phyloP scores from a whole-genome alignment of 2,797 vertebrate species.

The Erethizon dorsatum region DNA sequence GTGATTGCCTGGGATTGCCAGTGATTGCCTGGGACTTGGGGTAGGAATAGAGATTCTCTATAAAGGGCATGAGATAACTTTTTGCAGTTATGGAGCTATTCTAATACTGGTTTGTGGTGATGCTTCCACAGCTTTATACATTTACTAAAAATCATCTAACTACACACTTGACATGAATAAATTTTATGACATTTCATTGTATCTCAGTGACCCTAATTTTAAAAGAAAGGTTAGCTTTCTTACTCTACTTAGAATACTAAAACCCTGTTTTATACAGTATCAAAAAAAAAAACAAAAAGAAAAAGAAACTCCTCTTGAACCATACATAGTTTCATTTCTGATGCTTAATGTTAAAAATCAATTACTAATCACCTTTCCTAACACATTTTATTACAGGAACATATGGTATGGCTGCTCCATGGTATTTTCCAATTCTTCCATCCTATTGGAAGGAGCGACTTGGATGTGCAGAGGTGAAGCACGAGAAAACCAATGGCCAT shows the following conservation, averaged over 20 bases:
- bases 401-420: slow-evolving; percentile 95
- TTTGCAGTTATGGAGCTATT: not conserved
- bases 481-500: slow-evolving; percentile 88
- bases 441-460: slow-evolving; percentile 95
- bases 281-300: not conserved
- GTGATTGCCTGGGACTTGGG: not conserved
- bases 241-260: slow-evolving; percentile 36
- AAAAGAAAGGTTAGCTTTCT: not conserved
- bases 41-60: not conserved
- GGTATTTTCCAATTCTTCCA: slow-evolving; percentile 96
- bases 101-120: not conserved
- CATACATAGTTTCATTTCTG: not conserved
- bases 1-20: not conserved
- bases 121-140: not conserved
- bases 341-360: slow-evolving; percentile 53
- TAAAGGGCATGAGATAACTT: not conserved
- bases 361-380: slow-evolving; percentile 31
- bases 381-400: slow-evolving; percentile 90
- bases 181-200: not conserved
- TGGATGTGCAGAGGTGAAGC: slow-evolving; percentile 87
- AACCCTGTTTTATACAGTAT: not conserved
- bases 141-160: slow-evolving; percentile 40
- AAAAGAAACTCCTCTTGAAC: slow-evolving; percentile 44
- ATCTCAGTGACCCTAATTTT: not conserved
- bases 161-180: not conserved